A percentile compares a stretch with the other conserved stretches of the same genome.
These are phyloP conservation scores for Bufotes viridis DNA, from an alignment of 2,797 vertebrate genomes.

Conservation along the genomic window DNA sequence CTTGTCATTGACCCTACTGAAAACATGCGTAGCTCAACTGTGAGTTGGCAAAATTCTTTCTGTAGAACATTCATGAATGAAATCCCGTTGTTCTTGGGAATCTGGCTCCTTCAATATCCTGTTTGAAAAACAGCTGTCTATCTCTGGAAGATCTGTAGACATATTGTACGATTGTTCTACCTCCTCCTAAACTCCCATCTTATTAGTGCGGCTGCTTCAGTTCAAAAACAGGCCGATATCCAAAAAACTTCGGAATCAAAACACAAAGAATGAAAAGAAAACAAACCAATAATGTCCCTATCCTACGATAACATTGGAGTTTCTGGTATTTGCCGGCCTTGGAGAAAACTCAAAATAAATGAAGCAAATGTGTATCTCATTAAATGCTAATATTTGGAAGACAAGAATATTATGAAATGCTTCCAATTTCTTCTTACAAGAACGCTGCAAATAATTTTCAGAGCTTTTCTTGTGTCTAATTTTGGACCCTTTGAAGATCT, in stretches of 20 bases:
- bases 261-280: slow-evolving; percentile 91
- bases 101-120: slow-evolving; percentile 82
- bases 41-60: slow-evolving; percentile 25
- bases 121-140: slow-evolving; percentile 75
- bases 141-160: slow-evolving; percentile 70
- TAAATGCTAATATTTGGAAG: slow-evolving; percentile 92
- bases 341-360: slow-evolving; percentile 84
- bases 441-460: slow-evolving; percentile 61
- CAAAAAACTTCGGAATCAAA: slow-evolving; percentile 76
- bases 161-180: slow-evolving; percentile 73
- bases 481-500: slow-evolving; percentile 56
- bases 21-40: slow-evolving; percentile 1
- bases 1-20: background rate
- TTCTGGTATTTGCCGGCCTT: slow-evolving; percentile 85
- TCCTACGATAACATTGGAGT: slow-evolving; percentile 84
- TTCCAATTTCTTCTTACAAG: slow-evolving; percentile 70
- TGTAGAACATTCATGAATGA: slow-evolving; percentile 73
- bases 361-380: slow-evolving; percentile 93
- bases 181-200: slow-evolving; percentile 73
- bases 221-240: slow-evolving; percentile 77
- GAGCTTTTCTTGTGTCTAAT: slow-evolving; percentile 57
- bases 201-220: slow-evolving; percentile 76
- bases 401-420: slow-evolving; percentile 75
- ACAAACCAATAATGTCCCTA: slow-evolving; percentile 88
- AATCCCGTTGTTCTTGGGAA: slow-evolving; percentile 76